Evolutionary conservation across 2,113 vertebrate genomes (phyloP).

Genomic region (Rallus limicola): DNA sequence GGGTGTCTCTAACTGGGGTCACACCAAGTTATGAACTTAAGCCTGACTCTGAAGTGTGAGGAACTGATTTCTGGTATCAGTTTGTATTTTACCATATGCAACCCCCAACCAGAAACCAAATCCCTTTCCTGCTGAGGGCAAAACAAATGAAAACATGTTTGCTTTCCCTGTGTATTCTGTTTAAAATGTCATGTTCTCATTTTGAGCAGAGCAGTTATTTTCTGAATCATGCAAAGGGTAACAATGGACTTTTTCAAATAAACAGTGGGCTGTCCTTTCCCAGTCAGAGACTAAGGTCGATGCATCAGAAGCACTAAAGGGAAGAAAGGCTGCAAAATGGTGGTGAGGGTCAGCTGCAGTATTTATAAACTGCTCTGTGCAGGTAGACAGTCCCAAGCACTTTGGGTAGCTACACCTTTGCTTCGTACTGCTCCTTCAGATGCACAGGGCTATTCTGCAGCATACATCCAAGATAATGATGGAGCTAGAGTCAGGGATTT

Average conservation of each 20-base stretch:
- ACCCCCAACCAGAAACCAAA: background rate
- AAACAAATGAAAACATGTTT: background rate
- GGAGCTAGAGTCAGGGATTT: background rate
- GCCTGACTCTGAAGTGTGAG: background rate
- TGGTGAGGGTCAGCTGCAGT: background rate
- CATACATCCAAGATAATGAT: background rate
- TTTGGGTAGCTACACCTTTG: background rate
- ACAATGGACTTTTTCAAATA: background rate
- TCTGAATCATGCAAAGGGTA: background rate
- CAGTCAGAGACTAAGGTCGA: fast-evolving
- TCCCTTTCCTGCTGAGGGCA: background rate
- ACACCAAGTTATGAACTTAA: background rate
- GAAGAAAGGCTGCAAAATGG: background rate
- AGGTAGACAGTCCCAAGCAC: background rate
- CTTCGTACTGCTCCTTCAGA: background rate
- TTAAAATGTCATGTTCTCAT: background rate
- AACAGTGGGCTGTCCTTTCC: background rate
- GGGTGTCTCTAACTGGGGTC: background rate
- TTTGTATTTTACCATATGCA: background rate
- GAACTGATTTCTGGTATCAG: background rate
- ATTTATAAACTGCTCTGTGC: background rate
- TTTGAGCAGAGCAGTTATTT: background rate
- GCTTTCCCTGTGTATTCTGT: background rate
- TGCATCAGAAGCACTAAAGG: background rate
- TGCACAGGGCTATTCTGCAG: background rate